Evolutionary conservation across 1,140 invertebrate genomes (phyloP).

Genomic region (Pseudoatta argentina): DNA sequence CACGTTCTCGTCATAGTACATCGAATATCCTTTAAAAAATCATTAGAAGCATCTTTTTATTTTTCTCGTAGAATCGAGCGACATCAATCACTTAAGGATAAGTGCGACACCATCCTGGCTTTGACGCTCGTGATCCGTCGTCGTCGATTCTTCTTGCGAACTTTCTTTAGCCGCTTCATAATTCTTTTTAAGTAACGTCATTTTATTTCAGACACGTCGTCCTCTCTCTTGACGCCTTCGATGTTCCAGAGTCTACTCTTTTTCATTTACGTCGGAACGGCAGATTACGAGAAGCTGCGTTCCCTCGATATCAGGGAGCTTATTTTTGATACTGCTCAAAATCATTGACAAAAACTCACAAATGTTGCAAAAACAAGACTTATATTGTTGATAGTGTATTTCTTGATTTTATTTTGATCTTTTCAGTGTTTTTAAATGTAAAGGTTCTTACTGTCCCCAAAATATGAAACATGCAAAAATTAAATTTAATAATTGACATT

Average conservation of each 20-base stretch:
- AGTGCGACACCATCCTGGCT: constrained; percentile 71
- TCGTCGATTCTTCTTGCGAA: constrained; percentile 79
- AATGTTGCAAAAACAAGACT: neutral
- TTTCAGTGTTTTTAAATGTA: neutral
- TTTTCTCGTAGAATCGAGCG: constrained; percentile 59
- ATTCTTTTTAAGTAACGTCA: constrained; percentile 75
- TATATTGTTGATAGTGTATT: neutral
- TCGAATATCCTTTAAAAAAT: constrained; percentile 70
- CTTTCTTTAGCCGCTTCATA: constrained; percentile 68
- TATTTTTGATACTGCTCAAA: constrained; percentile 7
- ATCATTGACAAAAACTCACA: constrained; percentile 27
- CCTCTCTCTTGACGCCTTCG: constrained; percentile 37
- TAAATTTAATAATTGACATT: constrained; percentile 14
- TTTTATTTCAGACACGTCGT: constrained; percentile 69
- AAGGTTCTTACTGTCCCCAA: neutral
- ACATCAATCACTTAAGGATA: constrained; percentile 77
- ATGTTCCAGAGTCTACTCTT: constrained; percentile 38
- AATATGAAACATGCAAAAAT: neutral
- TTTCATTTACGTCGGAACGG: constrained; percentile 27
- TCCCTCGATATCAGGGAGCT: neutral
- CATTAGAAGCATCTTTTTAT: constrained; percentile 67
- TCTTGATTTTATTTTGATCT: neutral
- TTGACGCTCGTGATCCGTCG: constrained; percentile 78
- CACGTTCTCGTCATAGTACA: constrained; percentile 45
- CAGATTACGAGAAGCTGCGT: constrained; percentile 38